Evolutionary conservation across 2,888 invertebrate species (phyloP).

Genomic region (Leucophora obtusa): DNA sequence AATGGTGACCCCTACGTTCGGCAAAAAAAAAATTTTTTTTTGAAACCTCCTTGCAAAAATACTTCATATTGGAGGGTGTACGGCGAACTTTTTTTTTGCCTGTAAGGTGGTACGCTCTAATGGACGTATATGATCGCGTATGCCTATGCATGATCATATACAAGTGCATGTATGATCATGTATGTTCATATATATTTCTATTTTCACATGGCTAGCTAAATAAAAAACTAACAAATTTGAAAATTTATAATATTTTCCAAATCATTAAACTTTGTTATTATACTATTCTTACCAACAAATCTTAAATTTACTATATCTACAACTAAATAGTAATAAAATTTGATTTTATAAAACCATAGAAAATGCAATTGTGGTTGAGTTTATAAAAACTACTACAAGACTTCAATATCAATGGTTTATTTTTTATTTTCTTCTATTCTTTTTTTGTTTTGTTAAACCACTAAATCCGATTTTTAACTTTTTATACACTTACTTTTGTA

Average conservation of each 20-base stretch:
- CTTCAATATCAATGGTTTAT: not conserved
- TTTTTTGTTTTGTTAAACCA: not conserved
- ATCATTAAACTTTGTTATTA: not conserved
- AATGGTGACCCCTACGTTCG: too few relatives aligned
- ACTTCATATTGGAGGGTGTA: too few relatives aligned
- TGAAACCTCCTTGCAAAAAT: too few relatives aligned
- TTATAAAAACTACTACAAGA: conserved; percentile 1
- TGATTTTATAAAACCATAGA: not conserved
- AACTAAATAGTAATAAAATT: not conserved
- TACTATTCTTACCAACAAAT: not conserved
- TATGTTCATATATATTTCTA: too few relatives aligned
- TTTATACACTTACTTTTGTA: conserved; percentile 20
- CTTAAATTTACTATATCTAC: not conserved
- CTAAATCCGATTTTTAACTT: not conserved
- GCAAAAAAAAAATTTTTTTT: too few relatives aligned
- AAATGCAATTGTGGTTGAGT: conserved; percentile 1
- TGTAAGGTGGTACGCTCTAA: too few relatives aligned
- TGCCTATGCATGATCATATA: too few relatives aligned
- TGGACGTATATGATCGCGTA: too few relatives aligned
- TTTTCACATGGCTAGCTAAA: too few relatives aligned
- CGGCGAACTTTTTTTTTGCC: too few relatives aligned
- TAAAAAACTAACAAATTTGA: not conserved
- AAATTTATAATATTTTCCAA: not conserved
- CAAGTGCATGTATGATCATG: too few relatives aligned
- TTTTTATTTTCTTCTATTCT: not conserved